Conservation (phyloP, 2,797 vertebrate genomes). For the Danio aesculapii region DNA sequence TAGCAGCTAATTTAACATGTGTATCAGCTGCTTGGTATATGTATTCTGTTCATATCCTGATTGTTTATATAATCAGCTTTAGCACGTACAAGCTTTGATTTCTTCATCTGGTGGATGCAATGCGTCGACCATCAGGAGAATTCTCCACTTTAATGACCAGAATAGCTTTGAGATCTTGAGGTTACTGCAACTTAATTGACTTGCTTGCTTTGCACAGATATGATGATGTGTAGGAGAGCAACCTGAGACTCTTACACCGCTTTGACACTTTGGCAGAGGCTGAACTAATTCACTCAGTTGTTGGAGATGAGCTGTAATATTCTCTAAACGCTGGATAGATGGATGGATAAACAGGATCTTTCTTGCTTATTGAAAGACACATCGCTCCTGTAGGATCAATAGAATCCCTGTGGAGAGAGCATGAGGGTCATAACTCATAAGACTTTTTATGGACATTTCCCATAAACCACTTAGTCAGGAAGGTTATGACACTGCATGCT, state of each 20-base stretch:
- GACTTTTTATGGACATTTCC: background rate
- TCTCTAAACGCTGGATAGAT: conserved; percentile 65
- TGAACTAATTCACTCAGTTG: conserved; percentile 56
- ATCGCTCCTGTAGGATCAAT: background rate
- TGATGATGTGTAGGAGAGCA: conserved; percentile 25
- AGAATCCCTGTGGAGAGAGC: background rate
- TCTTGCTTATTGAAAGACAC: background rate
- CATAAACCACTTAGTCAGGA: conserved; percentile 10
- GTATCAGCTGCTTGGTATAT: background rate
- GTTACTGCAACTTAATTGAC: conserved; percentile 34
- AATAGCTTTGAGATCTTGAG: conserved; percentile 37
- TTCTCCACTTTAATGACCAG: conserved; percentile 29
- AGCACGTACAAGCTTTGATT: conserved; percentile 15
- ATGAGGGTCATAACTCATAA: conserved; percentile 8
- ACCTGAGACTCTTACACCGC: conserved; percentile 21
- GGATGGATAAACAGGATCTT: conserved; percentile 53
- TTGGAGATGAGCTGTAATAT: conserved; percentile 57
- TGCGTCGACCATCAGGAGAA: conserved; percentile 27
- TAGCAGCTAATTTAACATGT: background rate
- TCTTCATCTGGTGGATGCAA: conserved; percentile 19
- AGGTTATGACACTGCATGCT: background rate
- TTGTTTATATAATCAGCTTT: conserved; percentile 5
- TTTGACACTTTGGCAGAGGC: conserved; percentile 26
- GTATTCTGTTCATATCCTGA: background rate
- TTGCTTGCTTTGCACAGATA: conserved; percentile 8